Evolutionary conservation across 2,888 invertebrate genomes (phyloP).

Genomic region (Tetranychus truncatus): DNA sequence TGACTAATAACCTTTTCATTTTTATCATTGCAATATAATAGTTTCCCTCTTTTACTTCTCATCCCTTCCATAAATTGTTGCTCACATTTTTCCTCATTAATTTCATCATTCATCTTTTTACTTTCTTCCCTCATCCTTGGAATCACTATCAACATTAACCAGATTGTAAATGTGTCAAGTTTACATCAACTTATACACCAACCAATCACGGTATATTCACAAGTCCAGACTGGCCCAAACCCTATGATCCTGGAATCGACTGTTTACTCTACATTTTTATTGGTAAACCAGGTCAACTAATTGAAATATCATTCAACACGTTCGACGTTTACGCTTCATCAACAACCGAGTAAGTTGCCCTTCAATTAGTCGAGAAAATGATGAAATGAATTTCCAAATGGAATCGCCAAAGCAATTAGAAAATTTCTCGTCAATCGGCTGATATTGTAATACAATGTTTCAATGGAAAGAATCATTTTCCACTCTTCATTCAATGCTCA

Average conservation of each 20-base stretch:
- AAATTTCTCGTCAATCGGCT: neutral
- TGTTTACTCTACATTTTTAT: constrained; percentile 68
- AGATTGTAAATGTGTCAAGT: constrained; percentile 55
- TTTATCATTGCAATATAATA: no score
- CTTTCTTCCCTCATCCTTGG: neutral
- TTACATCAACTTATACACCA: constrained; percentile 51
- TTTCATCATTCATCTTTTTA: neutral
- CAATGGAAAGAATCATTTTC: neutral
- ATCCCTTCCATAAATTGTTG: no score
- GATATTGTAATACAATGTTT: neutral
- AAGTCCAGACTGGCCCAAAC: constrained; percentile 61
- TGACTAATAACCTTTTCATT: no score
- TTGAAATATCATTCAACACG: constrained; percentile 58
- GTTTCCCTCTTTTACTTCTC: no score
- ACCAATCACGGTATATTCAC: constrained; percentile 60
- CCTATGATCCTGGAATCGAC: constrained; percentile 52
- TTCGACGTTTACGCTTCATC: constrained; percentile 44
- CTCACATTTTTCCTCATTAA: no score
- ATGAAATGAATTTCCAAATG: neutral
- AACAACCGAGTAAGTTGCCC: constrained; percentile 33
- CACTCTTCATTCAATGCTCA: no score
- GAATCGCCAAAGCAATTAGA: no score
- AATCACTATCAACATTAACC: neutral
- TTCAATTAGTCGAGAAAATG: no score
- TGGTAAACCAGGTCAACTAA: constrained; percentile 56